Conservation (phyloP, 2,888 invertebrate species). For the Thyatira batis region DNA sequence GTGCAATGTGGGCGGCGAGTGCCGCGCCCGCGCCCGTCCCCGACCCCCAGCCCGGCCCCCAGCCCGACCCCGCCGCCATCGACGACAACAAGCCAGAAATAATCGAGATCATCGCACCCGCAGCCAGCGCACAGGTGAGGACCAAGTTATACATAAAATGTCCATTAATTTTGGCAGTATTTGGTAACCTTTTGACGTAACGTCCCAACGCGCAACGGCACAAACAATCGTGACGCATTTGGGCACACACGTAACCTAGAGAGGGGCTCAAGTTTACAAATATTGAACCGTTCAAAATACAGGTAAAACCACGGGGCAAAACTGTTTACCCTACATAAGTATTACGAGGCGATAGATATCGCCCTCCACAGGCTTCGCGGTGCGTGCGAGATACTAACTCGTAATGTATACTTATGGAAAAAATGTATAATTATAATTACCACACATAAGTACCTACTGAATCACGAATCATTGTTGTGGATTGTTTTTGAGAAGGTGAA, state of each 20-base stretch:
- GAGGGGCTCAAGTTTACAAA: no score
- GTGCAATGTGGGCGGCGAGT: constrained; percentile 30
- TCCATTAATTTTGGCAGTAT: neutral
- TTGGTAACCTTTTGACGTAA: no score
- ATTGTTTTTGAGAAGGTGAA: neutral
- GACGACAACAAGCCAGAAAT: constrained; percentile 71
- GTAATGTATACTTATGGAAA: neutral
- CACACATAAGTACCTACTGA: neutral
- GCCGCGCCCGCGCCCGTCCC: constrained; percentile 38
- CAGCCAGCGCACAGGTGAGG: constrained; percentile 71
- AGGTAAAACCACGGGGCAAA: no score
- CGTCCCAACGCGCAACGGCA: no score
- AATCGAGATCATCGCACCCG: constrained; percentile 79
- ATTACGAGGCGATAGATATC: neutral
- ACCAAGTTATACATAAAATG: neutral
- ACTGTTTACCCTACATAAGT: neutral
- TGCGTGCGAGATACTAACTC: neutral
- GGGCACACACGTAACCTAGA: no score
- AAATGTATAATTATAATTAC: neutral
- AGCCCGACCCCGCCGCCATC: constrained; percentile 45
- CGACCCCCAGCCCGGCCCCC: constrained; percentile 42
- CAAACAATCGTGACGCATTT: no score
- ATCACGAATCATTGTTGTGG: neutral
- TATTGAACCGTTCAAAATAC: no score
- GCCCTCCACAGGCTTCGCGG: no score